These are phyloP conservation scores for Sinocyclocheilus anshuiensis DNA, from an alignment of 2,113 vertebrate species.

Conservation along the genomic window DNA sequence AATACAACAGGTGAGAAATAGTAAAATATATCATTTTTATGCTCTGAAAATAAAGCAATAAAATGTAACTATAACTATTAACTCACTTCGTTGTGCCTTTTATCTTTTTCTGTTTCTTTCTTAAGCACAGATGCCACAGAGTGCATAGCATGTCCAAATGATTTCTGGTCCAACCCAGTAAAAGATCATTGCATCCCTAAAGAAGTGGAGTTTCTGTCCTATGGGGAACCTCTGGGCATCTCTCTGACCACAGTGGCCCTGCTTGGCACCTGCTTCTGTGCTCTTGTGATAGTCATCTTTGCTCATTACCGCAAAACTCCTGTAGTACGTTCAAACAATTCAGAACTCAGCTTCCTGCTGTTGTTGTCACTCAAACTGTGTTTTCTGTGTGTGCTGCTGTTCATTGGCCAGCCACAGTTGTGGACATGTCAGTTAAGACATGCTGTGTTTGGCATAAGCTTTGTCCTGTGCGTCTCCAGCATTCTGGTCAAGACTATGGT, in stretches of 20 bases:
- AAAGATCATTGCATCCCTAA: background rate
- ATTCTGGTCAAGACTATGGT: too few relatives aligned
- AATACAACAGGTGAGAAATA: conserved; percentile 64
- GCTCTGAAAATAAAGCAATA: too few relatives aligned
- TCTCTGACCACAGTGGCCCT: background rate
- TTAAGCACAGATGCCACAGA: conserved; percentile 43
- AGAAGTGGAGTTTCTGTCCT: background rate
- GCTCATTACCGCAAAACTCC: conserved; percentile 34
- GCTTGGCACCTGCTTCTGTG: conserved; percentile 56
- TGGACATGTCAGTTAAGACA: too few relatives aligned
- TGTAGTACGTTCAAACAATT: too few relatives aligned
- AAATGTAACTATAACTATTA: too few relatives aligned
- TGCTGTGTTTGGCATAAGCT: too few relatives aligned
- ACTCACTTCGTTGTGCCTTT: background rate
- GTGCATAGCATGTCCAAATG: conserved; percentile 50
- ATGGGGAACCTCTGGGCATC: background rate
- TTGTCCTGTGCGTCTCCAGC: too few relatives aligned
- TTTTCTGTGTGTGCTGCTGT: too few relatives aligned
- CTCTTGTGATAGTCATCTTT: conserved; percentile 59
- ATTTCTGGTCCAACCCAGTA: conserved; percentile 59
- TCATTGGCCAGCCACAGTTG: too few relatives aligned
- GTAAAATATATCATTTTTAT: too few relatives aligned
- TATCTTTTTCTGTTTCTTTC: background rate
- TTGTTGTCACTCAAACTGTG: too few relatives aligned
- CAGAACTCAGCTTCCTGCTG: too few relatives aligned